Conservation (phyloP, 2,797 vertebrate species). For the Picus viridis region DNA sequence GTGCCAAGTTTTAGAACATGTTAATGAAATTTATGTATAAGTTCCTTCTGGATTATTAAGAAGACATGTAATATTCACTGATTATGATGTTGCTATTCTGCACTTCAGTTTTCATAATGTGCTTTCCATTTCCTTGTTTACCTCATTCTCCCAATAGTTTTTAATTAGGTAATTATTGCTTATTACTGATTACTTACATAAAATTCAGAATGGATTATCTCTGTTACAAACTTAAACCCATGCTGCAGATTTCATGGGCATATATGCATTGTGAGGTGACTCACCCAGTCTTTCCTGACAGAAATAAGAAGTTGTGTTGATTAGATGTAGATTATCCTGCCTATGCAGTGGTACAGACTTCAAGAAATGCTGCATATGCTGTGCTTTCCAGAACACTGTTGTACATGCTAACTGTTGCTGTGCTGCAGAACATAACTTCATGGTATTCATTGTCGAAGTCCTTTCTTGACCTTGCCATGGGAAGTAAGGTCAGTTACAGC, state of each 20-base stretch:
- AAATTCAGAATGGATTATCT: neutral
- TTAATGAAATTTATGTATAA: neutral
- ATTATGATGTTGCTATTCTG: neutral
- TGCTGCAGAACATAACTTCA: neutral
- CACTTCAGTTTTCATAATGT: neutral
- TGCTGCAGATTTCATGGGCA: neutral
- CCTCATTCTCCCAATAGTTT: neutral
- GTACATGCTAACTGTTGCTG: rapidly evolving
- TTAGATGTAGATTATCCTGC: neutral
- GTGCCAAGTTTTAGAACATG: neutral
- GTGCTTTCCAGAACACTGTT: neutral
- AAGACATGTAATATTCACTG: neutral
- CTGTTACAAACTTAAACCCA: rapidly evolving
- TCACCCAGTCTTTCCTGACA: rapidly evolving
- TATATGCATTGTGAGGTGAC: neutral
- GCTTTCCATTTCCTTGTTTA: neutral
- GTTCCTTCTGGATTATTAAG: neutral
- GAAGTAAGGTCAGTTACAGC: neutral
- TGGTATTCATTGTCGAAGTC: neutral
- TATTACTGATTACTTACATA: neutral
- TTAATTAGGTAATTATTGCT: neutral
- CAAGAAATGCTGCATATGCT: neutral
- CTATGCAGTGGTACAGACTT: neutral
- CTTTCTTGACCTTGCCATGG: neutral
- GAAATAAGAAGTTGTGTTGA: neutral